Evolutionary conservation across 92 coral and sea anemone species (phyloP).

Genomic region (Pocillopora grandis): DNA sequence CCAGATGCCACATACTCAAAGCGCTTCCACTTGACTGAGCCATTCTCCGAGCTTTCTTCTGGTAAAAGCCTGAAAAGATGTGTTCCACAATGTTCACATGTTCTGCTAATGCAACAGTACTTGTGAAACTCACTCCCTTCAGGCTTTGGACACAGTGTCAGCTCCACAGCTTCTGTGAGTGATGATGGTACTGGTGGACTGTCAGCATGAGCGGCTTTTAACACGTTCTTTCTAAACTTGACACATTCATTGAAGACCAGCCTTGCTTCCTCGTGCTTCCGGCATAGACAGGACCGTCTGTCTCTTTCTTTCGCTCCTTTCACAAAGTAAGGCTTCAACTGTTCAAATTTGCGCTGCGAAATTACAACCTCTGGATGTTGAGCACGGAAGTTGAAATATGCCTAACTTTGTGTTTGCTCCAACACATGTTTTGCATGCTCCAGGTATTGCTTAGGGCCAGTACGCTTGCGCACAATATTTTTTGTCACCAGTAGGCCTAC

Average conservation of each 20-base stretch:
- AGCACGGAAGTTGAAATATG: conserved; percentile 31
- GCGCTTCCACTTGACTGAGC: conserved; percentile 33
- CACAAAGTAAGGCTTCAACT: conserved; percentile 50
- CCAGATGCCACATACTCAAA: conserved; percentile 42
- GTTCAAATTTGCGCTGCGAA: conserved; percentile 48
- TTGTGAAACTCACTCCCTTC: conserved; percentile 51
- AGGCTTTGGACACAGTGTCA: conserved; percentile 43
- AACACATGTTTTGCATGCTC: conserved; percentile 54
- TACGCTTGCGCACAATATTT: conserved; percentile 35
- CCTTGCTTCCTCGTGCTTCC: conserved; percentile 49
- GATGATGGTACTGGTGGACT: conserved; percentile 20
- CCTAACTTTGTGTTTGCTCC: conserved; percentile 47
- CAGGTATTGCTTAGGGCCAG: conserved; percentile 28
- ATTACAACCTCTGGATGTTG: conserved; percentile 41
- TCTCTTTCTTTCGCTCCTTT: conserved; percentile 41
- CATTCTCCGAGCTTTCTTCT: conserved; percentile 36
- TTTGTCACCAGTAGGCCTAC: conserved; percentile 55
- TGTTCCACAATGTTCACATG: conserved; percentile 51
- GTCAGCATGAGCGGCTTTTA: conserved; percentile 11
- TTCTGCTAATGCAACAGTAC: conserved; percentile 25
- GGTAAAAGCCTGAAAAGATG: conserved; percentile 21
- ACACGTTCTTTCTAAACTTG: conserved; percentile 43
- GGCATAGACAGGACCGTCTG: conserved; percentile 51
- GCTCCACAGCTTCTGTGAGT: conserved; percentile 42
- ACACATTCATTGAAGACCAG: conserved; percentile 40